Conservation (phyloP, 2,797 vertebrate species). For the Cyclopterus lumpus region DNA sequence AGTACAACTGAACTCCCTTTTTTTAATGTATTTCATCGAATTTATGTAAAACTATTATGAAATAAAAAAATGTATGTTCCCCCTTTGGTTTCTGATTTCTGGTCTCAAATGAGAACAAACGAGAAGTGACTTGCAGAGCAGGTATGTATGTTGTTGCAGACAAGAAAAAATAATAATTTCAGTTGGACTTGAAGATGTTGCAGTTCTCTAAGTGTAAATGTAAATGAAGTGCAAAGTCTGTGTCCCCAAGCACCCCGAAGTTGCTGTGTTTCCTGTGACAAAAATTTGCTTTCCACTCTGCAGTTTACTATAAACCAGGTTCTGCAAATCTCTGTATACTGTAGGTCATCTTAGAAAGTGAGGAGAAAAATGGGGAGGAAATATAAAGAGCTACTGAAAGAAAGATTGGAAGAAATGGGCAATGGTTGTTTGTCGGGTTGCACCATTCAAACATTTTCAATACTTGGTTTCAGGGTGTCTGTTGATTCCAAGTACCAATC, state of each 20-base stretch:
- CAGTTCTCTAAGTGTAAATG: background rate
- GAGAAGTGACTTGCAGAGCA: background rate
- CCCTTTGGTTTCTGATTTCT: background rate
- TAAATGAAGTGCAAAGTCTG: background rate
- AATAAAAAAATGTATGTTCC: background rate
- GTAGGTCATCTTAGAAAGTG: background rate
- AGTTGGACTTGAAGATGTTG: background rate
- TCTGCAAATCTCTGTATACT: background rate
- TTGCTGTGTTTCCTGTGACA: background rate
- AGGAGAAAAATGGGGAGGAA: background rate
- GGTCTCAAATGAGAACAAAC: background rate
- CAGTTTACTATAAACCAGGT: background rate
- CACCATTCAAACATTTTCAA: background rate
- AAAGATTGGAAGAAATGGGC: background rate
- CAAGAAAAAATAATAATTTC: background rate
- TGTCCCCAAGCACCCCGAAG: background rate
- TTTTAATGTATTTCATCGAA: background rate
- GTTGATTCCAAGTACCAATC: background rate
- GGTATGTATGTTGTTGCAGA: background rate
- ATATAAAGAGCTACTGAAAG: background rate
- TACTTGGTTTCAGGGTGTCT: background rate
- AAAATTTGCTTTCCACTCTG: background rate
- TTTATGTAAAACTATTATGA: background rate
- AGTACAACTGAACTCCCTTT: slow-evolving; percentile 2
- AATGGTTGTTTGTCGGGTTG: background rate